Base-by-base conservation (phyloP, 2,797 vertebrate genomes). In the Neosilurus hyrtlii region DNA sequence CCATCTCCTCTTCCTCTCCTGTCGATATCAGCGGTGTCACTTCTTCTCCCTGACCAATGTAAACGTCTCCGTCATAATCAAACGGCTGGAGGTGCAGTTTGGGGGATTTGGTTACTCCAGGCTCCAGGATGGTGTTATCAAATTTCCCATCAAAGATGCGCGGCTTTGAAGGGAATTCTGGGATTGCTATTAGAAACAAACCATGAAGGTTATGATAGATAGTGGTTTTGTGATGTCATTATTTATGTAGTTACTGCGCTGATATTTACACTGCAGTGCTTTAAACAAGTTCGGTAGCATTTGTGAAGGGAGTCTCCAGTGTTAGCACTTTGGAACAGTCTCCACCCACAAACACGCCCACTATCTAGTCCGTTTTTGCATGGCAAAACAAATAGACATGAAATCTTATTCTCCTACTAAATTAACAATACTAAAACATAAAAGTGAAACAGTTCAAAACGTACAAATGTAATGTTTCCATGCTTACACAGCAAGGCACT, bases 101-200 rank as follows among this genome's bases (percentile, higher is more conserved):
- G 10, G 96, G 91, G 77, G 88, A 52, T 0, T 76, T 86, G 0
- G 95, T 96, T 22, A 82, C 82, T 0, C 81, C 86, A 30, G 94
- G 89, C 90, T 95, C 95, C 2, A 94, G 93, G 88, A 97, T 96
- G 37, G 71, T 66, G 75, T 94, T 93, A 54, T 94, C 95, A 83
- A 91, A 93, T 81, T 94, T 96, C 82, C 91, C 90, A 83, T 94
- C 94, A 82, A 92, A 89, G 68, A 90, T 89, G 83, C 86, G 88
- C 15, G 91, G 82, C 91, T 90, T 96, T 82, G 91, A 92, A 62
- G 93, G 94, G 88, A 94, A 94, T 89, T 97, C 94, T 83, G 96
- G 95, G 86, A 97, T 95, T 86, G 90, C 97, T 99, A 87, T 87
- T 26, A 54, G 30, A 51, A 35, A 52, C 1, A 15, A 73, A 73